Conservation (phyloP, 2,797 vertebrate genomes). For the Sylvia borin region DNA sequence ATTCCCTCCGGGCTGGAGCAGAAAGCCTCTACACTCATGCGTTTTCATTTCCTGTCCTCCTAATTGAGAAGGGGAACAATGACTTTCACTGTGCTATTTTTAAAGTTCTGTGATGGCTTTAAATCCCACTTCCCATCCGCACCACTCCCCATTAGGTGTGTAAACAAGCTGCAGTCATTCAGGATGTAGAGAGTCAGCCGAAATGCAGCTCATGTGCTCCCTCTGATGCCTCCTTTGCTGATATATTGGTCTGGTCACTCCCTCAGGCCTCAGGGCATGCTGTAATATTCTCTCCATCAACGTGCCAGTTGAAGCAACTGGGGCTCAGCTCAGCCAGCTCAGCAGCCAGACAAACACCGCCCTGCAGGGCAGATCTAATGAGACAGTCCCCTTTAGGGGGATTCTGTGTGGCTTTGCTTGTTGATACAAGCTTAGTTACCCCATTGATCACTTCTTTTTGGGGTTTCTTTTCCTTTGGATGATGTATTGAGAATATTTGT, state of each 20-base stretch:
- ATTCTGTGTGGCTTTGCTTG: background rate
- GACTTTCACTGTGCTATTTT: slow-evolving; percentile 34
- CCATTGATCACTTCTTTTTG: background rate
- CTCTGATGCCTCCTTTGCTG: background rate
- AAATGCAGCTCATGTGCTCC: slow-evolving; percentile 37
- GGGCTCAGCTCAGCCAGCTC: background rate
- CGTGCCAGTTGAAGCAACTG: background rate
- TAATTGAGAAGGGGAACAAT: slow-evolving; percentile 8
- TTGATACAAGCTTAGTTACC: background rate
- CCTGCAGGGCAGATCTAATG: background rate
- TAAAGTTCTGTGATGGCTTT: slow-evolving; percentile 8
- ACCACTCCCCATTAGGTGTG: background rate
- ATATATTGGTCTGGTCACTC: background rate
- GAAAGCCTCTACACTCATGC: background rate
- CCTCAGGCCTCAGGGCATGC: background rate
- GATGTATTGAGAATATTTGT: background rate
- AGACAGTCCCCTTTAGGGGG: background rate
- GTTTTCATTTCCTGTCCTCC: background rate
- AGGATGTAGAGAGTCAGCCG: background rate
- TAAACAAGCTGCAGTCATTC: slow-evolving; percentile 12
- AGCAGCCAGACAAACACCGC: background rate
- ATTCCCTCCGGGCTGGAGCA: slow-evolving; percentile 10
- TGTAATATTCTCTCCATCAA: background rate
- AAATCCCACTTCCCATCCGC: background rate
- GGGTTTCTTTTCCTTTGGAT: background rate